These are phyloP conservation scores for Pogona vitticeps DNA, from an alignment of 2,113 vertebrate genomes.

Conservation along the genomic window DNA sequence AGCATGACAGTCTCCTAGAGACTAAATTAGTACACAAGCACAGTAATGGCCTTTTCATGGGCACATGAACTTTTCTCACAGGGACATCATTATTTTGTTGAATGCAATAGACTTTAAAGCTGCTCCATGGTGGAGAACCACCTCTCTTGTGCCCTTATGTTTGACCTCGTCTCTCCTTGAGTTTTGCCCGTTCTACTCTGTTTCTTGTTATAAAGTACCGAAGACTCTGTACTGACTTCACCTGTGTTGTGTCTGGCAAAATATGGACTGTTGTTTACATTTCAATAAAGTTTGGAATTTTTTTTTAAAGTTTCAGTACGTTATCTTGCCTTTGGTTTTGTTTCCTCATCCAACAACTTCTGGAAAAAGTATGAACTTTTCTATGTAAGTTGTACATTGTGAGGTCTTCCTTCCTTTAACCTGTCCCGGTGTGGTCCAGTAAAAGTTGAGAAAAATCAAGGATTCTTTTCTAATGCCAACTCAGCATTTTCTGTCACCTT, in stretches of 20 bases:
- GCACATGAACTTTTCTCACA: background rate
- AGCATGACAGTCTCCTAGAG: background rate
- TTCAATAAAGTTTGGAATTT: constrained; percentile 44
- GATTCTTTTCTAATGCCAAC: too few species aligned
- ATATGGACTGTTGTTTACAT: constrained; percentile 25
- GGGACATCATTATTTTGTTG: background rate
- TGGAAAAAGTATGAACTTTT: background rate
- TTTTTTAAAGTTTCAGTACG: background rate
- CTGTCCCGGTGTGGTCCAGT: background rate
- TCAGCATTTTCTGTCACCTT: too few species aligned
- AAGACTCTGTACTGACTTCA: background rate
- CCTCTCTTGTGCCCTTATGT: background rate
- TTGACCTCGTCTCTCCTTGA: background rate
- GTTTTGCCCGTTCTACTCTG: background rate
- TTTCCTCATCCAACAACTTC: background rate
- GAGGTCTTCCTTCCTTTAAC: background rate
- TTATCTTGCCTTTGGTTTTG: background rate
- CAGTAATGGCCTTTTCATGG: background rate
- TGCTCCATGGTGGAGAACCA: background rate
- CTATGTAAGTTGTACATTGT: background rate
- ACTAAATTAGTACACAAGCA: background rate
- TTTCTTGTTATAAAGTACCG: background rate
- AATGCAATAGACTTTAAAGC: background rate
- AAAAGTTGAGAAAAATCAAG: background rate
- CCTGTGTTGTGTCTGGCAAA: constrained; percentile 14